Conservation (phyloP, 2,113 vertebrate genomes). For the Oryzias woworae region DNA sequence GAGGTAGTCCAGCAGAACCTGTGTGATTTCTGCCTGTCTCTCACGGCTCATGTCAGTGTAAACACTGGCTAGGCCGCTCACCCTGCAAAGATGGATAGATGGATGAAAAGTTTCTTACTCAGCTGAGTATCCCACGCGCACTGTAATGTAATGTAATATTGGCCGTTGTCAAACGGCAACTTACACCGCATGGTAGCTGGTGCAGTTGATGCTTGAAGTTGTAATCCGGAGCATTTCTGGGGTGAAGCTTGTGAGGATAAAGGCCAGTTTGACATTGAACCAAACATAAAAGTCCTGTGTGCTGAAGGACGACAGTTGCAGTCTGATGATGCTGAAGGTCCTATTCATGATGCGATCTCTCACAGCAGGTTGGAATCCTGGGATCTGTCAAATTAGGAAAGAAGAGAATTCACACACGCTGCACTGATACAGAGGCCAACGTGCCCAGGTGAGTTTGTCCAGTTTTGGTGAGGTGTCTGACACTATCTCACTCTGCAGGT, state of each 20-base stretch:
- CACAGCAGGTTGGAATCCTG: slow-evolving; percentile 13
- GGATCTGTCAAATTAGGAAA: background rate
- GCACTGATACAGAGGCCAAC: too few relatives aligned
- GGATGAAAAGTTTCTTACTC: background rate
- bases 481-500: too few relatives aligned
- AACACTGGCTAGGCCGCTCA: slow-evolving; percentile 15
- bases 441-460: too few relatives aligned
- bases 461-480: too few relatives aligned
- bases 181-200: slow-evolving; percentile 46
- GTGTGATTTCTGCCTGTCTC: background rate
- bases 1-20: slow-evolving; percentile 14
- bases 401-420: background rate
- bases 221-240: slow-evolving; percentile 31
- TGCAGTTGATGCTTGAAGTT: slow-evolving; percentile 30
- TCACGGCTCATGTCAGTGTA: background rate
- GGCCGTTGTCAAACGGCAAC: slow-evolving; percentile 1
- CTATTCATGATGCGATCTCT: slow-evolving; percentile 42
- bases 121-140: background rate
- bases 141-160: background rate
- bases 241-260: slow-evolving; percentile 39
- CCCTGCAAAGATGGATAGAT: slow-evolving; percentile 9
- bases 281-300: background rate
- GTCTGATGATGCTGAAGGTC: slow-evolving; percentile 48
- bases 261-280: slow-evolving; percentile 36
- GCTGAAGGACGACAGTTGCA: slow-evolving; percentile 6